phyloP scores from a whole-genome alignment of 2,797 vertebrate species.

The Numenius phaeopus region DNA sequence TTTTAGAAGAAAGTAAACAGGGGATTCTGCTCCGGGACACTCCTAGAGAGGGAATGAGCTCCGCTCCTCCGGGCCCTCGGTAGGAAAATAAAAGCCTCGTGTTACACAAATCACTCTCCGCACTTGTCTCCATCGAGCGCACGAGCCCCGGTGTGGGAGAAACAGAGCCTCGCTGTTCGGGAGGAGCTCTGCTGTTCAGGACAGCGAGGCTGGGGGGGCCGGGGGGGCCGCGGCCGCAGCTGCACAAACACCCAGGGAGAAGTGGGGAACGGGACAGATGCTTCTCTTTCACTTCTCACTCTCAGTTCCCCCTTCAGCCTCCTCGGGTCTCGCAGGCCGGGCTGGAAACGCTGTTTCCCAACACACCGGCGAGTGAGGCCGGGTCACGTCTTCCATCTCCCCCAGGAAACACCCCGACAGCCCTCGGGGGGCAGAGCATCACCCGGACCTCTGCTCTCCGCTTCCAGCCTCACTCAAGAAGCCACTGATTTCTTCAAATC shows the following conservation, averaged over 20 bases:
- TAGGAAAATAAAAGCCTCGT: not conserved
- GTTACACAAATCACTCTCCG: not conserved
- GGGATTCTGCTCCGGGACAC: fast-evolving
- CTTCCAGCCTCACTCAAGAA: not conserved
- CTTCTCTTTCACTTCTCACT: conserved; percentile 7
- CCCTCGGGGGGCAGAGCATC: fast-evolving
- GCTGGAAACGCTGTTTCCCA: not conserved
- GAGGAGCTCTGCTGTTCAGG: too few relatives aligned
- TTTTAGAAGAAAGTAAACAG: fast-evolving
- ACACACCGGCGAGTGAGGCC: fast-evolving
- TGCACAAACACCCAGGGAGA: not conserved
- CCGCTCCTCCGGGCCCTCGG: fast-evolving
- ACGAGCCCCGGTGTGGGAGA: fast-evolving
- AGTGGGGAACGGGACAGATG: not conserved
- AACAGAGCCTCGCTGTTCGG: fast-evolving
- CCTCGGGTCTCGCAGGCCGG: not conserved
- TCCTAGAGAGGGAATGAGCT: fast-evolving
- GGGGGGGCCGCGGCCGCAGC: not conserved
- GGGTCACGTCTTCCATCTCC: not conserved
- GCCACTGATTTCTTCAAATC: not conserved
- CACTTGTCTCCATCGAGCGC: fast-evolving
- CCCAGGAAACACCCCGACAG: not conserved
- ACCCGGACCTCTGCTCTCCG: not conserved
- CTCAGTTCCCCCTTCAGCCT: not conserved
- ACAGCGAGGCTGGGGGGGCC: not conserved